phyloP scores from a whole-genome alignment of 2,888 invertebrate species.

The Drosophila niveifrons region DNA sequence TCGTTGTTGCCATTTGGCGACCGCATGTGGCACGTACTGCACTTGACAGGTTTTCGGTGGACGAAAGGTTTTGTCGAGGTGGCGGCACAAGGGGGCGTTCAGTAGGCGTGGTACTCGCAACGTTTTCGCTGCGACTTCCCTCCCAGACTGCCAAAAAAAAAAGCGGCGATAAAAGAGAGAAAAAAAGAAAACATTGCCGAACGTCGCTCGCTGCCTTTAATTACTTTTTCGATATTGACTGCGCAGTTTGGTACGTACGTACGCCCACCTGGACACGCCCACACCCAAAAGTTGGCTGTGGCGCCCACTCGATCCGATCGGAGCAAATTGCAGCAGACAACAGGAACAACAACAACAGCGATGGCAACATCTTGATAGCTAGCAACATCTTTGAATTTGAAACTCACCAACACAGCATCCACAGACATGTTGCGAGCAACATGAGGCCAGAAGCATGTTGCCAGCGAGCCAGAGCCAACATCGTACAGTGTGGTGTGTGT shows the following conservation, averaged over 20 bases:
- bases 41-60: constrained; percentile 61
- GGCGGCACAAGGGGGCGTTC: not conserved
- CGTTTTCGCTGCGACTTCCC: constrained; percentile 21
- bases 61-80: constrained; percentile 11
- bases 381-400: constrained; percentile 1
- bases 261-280: constrained; percentile 72
- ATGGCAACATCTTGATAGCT: constrained; percentile 1
- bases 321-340: not conserved
- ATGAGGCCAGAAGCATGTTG: constrained; percentile 21
- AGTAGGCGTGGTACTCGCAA: constrained; percentile 53
- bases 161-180: not conserved
- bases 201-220: constrained; percentile 65
- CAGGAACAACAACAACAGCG: constrained; percentile 8
- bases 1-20: constrained; percentile 63
- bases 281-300: constrained; percentile 21
- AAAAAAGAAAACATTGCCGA: constrained; percentile 21
- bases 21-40: constrained; percentile 76
- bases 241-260: constrained; percentile 21
- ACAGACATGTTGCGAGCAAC: constrained; percentile 29
- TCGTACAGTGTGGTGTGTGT: constrained; percentile 23
- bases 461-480: constrained; percentile 6
- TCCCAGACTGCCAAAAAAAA: not conserved
- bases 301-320: constrained; percentile 64
- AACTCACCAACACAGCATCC: constrained; percentile 56
- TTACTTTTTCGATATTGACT: constrained; percentile 74